Conservation (phyloP, 1,140 invertebrate genomes). For the Cylas formicarius region DNA sequence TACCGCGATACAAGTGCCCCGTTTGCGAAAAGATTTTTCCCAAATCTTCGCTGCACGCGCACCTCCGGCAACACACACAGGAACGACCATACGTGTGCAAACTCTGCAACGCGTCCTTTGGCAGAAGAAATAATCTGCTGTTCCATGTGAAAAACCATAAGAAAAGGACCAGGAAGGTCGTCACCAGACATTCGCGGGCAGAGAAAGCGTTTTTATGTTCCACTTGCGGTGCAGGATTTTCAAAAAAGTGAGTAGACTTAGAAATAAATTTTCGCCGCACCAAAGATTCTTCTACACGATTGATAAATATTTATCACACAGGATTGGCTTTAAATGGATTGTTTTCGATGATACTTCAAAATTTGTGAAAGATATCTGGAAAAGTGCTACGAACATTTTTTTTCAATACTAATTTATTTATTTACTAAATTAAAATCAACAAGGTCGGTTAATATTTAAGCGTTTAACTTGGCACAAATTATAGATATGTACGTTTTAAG, state of each 20-base stretch:
- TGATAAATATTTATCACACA: too few species aligned
- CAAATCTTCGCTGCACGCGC: constrained; percentile 59
- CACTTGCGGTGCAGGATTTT: constrained; percentile 53
- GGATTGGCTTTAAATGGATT: too few species aligned
- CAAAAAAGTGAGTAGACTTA: constrained; percentile 51
- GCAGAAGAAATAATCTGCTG: constrained; percentile 52
- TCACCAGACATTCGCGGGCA: constrained; percentile 13
- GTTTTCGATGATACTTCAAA: too few species aligned
- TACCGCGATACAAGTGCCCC: constrained; percentile 54
- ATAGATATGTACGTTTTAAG: too few species aligned
- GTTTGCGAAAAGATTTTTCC: constrained; percentile 61
- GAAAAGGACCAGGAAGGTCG: constrained; percentile 13
- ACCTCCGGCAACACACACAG: constrained; percentile 65
- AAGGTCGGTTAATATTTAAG: too few species aligned
- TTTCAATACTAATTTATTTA: too few species aligned
- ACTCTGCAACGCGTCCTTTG: constrained; percentile 57
- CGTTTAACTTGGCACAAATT: too few species aligned
- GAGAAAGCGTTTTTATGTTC: constrained; percentile 47
- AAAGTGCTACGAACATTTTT: too few species aligned
- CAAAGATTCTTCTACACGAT: too few species aligned
- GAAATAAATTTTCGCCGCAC: constrained; percentile 1
- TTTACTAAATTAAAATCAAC: too few species aligned
- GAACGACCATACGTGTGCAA: constrained; percentile 65
- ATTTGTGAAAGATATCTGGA: too few species aligned
- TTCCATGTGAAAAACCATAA: constrained; percentile 49